phyloP scores from a whole-genome alignment of 1,140 invertebrate genomes.

The Bombus cullumanus region DNA sequence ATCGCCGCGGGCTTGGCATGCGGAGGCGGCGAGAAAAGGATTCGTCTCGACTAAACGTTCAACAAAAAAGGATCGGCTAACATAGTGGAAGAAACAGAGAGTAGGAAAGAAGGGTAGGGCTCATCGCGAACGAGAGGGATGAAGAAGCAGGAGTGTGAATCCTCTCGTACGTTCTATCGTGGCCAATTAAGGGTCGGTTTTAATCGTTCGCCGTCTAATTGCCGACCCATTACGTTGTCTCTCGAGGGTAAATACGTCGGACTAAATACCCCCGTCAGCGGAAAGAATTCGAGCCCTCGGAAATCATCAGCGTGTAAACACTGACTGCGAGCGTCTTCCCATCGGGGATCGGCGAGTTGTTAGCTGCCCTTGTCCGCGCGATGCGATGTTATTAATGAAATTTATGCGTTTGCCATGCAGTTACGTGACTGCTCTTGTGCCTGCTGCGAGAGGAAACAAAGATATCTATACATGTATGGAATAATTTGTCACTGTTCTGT shows the following conservation, averaged over 20 bases:
- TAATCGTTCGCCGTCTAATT: constrained; percentile 80
- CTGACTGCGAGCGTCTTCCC: constrained; percentile 11
- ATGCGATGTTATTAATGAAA: constrained; percentile 25
- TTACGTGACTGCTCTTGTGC: background rate
- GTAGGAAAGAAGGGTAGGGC: constrained; percentile 29
- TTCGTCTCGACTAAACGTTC: constrained; percentile 28
- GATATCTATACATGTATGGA: background rate
- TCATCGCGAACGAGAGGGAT: constrained; percentile 30
- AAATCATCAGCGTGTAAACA: constrained; percentile 61
- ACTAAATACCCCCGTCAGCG: constrained; percentile 58
- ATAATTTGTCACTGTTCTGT: background rate
- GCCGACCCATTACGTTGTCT: constrained; percentile 77
- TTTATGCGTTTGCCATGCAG: constrained; percentile 2
- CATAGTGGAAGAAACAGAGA: constrained; percentile 20
- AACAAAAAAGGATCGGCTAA: constrained; percentile 41
- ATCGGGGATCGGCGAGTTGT: constrained; percentile 14
- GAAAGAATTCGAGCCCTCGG: constrained; percentile 53
- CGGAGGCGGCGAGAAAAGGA: constrained; percentile 52
- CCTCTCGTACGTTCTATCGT: constrained; percentile 67
- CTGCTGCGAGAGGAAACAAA: too few species aligned
- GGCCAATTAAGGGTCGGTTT: constrained; percentile 80
- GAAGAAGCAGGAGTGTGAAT: constrained; percentile 67
- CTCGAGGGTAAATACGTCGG: constrained; percentile 74
- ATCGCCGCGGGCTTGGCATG: constrained; percentile 67
- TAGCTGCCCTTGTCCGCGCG: constrained; percentile 4